Base-by-base conservation (phyloP, 2,113 vertebrate genomes). In the Trichomycterus rosablanca region DNA sequence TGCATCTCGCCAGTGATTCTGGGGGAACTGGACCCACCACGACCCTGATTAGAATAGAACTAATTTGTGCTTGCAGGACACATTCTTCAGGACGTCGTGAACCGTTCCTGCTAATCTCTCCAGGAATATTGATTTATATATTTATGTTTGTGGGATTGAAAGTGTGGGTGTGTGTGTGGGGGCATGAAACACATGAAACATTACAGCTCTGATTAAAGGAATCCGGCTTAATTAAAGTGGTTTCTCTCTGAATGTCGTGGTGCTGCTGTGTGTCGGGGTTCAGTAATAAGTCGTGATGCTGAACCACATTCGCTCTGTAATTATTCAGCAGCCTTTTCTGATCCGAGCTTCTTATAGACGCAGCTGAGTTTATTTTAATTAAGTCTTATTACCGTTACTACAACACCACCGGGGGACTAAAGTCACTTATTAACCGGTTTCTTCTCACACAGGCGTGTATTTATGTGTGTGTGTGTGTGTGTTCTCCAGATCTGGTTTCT, bases 361-460 rank as follows among this genome's bases (percentile, higher is more conserved):
- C 20, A 43, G 42, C 46, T 56, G 32, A 11, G 28, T 60, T 71
- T 14, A 10, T 39, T 67, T 40, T 2, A 58, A 66, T 71, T 62
- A 51, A 62, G 35, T 34, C 32, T 66, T 11, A 26, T 71, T 71
- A 58, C 8, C 37, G 52, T 39, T 49, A 60, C 14, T 9, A 23
- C 2, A 18, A 51, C n/a, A n/a, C n/a, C n/a, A n/a, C n/a, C n/a
- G n/a, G n/a, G n/a, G n/a, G n/a, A n/a, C n/a, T n/a, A n/a, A n/a
- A n/a, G n/a, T n/a, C n/a, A n/a, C n/a, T n/a, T n/a, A n/a, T n/a
- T n/a, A n/a, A n/a, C n/a, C n/a, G n/a, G n/a, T n/a, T n/a, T n/a
- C n/a, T n/a, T n/a, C n/a, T n/a, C n/a, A n/a, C n/a, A n/a, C n/a
- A n/a, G n/a, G n/a, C n/a, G n/a, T n/a, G n/a, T n/a, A n/a, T n/a